phyloP scores from a whole-genome alignment of 1,140 invertebrate species.

The Drosophila nebulosa region DNA sequence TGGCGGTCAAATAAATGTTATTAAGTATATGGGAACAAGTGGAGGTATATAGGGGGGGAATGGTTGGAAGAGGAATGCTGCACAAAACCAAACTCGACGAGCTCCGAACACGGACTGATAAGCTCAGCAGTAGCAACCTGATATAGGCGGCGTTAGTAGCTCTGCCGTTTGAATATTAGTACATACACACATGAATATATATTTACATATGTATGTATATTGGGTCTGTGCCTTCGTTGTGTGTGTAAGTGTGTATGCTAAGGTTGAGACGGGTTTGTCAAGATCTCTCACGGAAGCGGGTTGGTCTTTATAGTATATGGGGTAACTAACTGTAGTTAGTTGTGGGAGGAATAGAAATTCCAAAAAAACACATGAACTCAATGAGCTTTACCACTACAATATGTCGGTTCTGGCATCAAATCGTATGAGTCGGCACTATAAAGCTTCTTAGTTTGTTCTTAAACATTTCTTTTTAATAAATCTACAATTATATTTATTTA shows the following conservation, averaged over 20 bases:
- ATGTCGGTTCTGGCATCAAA: not conserved
- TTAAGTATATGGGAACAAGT: not conserved
- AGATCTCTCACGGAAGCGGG: not conserved
- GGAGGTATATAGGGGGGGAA: not conserved
- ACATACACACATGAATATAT: not conserved
- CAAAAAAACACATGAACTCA: not conserved
- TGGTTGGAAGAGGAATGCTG: constrained; percentile 6
- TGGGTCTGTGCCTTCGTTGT: not conserved
- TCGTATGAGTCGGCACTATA: not conserved
- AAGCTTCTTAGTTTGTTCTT: not conserved
- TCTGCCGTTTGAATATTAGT: not conserved
- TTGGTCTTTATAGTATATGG: not conserved
- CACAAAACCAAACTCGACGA: constrained; percentile 42
- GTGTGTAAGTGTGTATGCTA: not conserved
- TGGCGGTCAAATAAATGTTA: constrained; percentile 74
- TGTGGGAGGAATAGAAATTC: not conserved
- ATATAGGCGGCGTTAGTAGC: not conserved
- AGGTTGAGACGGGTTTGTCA: constrained; percentile 10
- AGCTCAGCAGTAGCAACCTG: constrained; percentile 26
- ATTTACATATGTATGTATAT: constrained; percentile 6
- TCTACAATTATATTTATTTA: not conserved
- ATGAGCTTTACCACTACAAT: not conserved
- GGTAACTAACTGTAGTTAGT: not conserved
- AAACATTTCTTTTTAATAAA: not conserved
- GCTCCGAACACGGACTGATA: constrained; percentile 49